Percentiles rank a stretch among this genome's conserved stretches.
Evolutionary conservation across 92 coral and sea anemone genomes (phyloP).

Genomic region (Palythoa grandis): DNA sequence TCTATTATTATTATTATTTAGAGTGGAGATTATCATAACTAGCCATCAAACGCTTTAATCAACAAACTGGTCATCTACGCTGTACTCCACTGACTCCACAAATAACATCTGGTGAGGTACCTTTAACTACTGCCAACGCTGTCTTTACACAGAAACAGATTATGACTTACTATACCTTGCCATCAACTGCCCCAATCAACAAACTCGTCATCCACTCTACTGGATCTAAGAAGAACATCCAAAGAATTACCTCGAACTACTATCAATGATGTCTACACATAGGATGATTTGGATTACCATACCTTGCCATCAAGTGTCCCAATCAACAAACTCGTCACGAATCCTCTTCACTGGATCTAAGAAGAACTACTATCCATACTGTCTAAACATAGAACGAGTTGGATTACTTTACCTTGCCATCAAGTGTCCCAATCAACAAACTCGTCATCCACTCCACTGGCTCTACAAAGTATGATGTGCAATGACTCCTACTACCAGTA

Average conservation of each 20-base stretch:
- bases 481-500: conserved; percentile 34
- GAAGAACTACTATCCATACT: conserved; percentile 23
- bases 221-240: conserved; percentile 60
- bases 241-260: neutral
- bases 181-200: conserved; percentile 75
- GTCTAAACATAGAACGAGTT: neutral
- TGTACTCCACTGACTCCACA: conserved; percentile 76
- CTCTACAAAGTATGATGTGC: conserved; percentile 89
- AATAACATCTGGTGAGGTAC: neutral
- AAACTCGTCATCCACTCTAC: conserved; percentile 79
- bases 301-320: conserved; percentile 88
- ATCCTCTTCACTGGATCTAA: conserved; percentile 87
- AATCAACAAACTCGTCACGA: conserved; percentile 62
- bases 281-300: neutral
- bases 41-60: conserved; percentile 73
- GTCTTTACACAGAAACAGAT: neutral
- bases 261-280: neutral
- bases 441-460: conserved; percentile 91
- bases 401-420: conserved; percentile 75
- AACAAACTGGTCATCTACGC: conserved; percentile 86
- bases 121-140: neutral
- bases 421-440: conserved; percentile 70
- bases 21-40: conserved; percentile 37
- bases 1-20: no score
- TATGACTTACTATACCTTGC: conserved; percentile 67